A percentile compares a stretch with the other conserved stretches of the same genome.
Evolutionary conservation across 2,797 vertebrate genomes (phyloP).

Genomic region (Clamator glandarius): DNA sequence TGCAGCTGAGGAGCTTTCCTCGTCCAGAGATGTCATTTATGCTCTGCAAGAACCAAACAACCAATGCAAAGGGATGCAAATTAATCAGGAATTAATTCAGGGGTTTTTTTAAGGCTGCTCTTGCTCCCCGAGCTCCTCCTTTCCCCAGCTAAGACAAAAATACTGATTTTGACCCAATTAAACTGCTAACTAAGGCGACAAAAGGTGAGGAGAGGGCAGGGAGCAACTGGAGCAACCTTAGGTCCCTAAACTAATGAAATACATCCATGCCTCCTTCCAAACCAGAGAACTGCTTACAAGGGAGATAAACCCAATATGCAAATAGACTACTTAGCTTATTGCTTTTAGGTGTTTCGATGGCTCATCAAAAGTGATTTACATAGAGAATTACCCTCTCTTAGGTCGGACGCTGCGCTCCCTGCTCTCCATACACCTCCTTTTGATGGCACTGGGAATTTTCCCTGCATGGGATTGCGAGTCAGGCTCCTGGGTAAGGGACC

Average conservation of each 20-base stretch:
- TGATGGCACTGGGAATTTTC: neutral
- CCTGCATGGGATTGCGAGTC: neutral
- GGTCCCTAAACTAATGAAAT: neutral
- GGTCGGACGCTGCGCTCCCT: neutral
- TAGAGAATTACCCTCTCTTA: neutral
- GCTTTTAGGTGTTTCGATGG: neutral
- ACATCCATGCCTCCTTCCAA: neutral
- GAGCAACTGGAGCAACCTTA: neutral
- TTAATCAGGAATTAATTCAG: neutral
- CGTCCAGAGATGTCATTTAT: neutral
- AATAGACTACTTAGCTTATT: rapidly evolving
- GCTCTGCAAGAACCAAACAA: neutral
- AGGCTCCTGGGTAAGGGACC: neutral
- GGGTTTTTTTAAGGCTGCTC: neutral
- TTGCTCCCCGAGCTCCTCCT: neutral
- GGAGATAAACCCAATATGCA: neutral
- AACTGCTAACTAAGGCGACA: neutral
- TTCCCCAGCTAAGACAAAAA: neutral
- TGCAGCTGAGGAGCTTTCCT: neutral
- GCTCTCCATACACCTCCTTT: neutral
- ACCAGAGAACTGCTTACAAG: neutral
- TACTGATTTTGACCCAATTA: neutral
- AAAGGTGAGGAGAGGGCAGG: neutral
- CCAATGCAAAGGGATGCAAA: neutral
- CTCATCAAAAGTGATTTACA: neutral